These are phyloP conservation scores for Aldrovandia affinis DNA, from an alignment of 2,797 vertebrate genomes.

Conservation along the genomic window DNA sequence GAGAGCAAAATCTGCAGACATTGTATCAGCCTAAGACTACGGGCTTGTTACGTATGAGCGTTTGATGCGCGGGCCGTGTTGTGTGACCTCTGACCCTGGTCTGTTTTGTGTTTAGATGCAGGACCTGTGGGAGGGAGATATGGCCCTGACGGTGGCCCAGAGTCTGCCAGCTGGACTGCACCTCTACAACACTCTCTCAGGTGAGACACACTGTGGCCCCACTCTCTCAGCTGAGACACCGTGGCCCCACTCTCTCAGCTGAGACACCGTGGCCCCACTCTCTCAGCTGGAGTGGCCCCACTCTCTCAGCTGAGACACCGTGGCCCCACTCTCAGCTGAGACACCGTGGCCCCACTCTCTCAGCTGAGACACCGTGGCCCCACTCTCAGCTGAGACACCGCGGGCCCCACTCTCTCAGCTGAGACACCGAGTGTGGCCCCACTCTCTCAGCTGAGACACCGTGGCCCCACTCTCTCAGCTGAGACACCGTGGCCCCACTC, in stretches of 20 bases:
- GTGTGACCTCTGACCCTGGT: slow-evolving; percentile 1
- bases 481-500: too few relatives aligned
- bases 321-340: too few relatives aligned
- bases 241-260: background rate
- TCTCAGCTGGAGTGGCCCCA: too few relatives aligned
- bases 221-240: background rate
- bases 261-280: too few relatives aligned
- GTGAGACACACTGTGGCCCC: slow-evolving; percentile 65
- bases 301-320: too few relatives aligned
- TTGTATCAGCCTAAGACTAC: background rate
- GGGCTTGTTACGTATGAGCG: slow-evolving; percentile 19
- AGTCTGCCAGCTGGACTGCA: slow-evolving; percentile 89
- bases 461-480: too few relatives aligned
- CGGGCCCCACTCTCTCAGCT: too few relatives aligned
- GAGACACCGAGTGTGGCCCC: too few relatives aligned
- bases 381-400: too few relatives aligned
- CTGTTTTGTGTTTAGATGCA: slow-evolving; percentile 66
- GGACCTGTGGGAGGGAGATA: slow-evolving; percentile 78
- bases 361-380: too few relatives aligned
- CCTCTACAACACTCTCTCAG: slow-evolving; percentile 81
- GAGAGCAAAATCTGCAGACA: background rate
- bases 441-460: too few relatives aligned
- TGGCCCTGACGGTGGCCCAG: slow-evolving; percentile 86
- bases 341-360: too few relatives aligned
- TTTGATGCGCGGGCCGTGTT: background rate